Evolutionary conservation across 2,888 invertebrate genomes (phyloP).

Genomic region (Erebia ligea): DNA sequence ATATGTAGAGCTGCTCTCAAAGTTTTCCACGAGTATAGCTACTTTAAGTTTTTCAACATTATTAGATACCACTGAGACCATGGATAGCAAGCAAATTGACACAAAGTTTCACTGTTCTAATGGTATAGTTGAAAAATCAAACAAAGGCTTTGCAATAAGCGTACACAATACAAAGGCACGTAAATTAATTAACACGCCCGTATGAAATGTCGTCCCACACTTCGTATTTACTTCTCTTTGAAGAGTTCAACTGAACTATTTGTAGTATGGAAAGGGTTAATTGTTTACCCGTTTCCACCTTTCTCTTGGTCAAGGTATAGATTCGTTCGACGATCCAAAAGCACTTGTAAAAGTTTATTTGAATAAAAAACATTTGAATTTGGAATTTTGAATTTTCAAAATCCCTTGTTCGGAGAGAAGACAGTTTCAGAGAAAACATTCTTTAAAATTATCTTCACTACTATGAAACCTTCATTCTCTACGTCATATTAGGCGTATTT

Average conservation of each 20-base stretch:
- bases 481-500: too few species aligned
- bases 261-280: slow-evolving; percentile 15
- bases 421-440: background rate
- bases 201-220: slow-evolving; percentile 58
- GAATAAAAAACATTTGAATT: too few species aligned
- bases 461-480: background rate
- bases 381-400: too few species aligned
- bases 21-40: too few species aligned
- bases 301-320: background rate
- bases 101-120: background rate
- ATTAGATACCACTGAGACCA: background rate
- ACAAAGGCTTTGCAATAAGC: slow-evolving; percentile 2
- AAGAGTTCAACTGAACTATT: slow-evolving; percentile 49
- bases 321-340: too few species aligned
- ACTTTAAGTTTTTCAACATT: too few species aligned
- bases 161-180: background rate
- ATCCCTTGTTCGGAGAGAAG: background rate
- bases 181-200: slow-evolving; percentile 61
- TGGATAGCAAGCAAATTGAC: background rate
- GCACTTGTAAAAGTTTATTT: too few species aligned
- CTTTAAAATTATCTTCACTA: background rate
- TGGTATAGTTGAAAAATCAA: background rate
- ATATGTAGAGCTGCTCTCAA: too few species aligned
- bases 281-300: slow-evolving; percentile 7
- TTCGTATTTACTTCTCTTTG: slow-evolving; percentile 66